These are phyloP conservation scores for Siderastrea siderea DNA, from an alignment of 92 coral and sea anemone genomes.

Conservation along the genomic window DNA sequence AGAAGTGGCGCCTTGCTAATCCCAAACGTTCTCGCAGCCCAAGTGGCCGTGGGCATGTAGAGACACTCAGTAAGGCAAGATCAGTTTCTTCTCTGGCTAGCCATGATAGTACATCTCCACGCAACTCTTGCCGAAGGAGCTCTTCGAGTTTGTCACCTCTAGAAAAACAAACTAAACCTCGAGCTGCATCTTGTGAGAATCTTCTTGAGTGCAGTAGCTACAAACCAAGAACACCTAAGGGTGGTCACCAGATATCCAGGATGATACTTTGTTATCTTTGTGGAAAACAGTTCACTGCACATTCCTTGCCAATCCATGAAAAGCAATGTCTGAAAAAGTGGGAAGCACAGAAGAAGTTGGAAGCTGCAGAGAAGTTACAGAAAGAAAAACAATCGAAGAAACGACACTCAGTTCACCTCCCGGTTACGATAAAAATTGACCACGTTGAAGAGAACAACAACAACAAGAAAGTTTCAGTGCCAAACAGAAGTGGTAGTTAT, in stretches of 20 bases:
- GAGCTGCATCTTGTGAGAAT: conserved; percentile 76
- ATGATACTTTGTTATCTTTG: conserved; percentile 95
- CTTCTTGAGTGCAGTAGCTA: conserved; percentile 41
- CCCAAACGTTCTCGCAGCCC: conserved; percentile 84
- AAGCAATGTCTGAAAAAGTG: conserved; percentile 94
- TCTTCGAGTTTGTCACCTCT: background rate
- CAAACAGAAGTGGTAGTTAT: conserved; percentile 37
- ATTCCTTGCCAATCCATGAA: conserved; percentile 93
- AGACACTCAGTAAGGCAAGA: conserved; percentile 58
- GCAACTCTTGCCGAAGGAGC: background rate
- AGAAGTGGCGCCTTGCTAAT: conserved; percentile 93
- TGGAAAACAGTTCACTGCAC: conserved; percentile 89
- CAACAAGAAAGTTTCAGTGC: conserved; percentile 22
- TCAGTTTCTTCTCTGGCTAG: conserved; percentile 66
- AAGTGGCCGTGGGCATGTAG: conserved; percentile 25
- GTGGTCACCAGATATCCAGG: conserved; percentile 57
- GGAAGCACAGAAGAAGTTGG: conserved; percentile 73
- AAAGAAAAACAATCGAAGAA: conserved; percentile 60
- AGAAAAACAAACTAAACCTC: conserved; percentile 28
- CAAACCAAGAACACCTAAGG: conserved; percentile 47
- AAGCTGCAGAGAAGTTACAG: conserved; percentile 59
- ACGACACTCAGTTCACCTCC: conserved; percentile 64
- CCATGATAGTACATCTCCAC: background rate
- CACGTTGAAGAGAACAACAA: conserved; percentile 64
- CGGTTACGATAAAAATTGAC: conserved; percentile 79